Base-by-base conservation (phyloP, 2,888 invertebrate species). In the Scotopteryx bipunctaria region DNA sequence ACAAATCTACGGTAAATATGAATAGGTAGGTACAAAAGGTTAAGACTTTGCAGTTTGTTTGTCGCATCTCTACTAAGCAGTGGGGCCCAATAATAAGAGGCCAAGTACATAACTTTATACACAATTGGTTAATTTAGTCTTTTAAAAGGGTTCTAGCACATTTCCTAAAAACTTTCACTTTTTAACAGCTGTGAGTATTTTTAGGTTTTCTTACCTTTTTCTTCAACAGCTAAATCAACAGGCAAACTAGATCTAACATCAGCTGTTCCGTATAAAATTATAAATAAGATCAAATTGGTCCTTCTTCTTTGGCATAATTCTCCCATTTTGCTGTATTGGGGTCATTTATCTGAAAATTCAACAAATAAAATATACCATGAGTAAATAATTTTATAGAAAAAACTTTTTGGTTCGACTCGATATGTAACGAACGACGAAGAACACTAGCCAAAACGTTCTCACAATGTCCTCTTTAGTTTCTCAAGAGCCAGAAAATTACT, bases 231-330 rank as follows among this genome's bases (percentile, higher is more conserved):
- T 56, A 90, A 69, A 58, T 90, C 89, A 21, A 90, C 81, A 2
- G 89, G 89, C 61, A 90, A 63, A 67, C 89, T 90, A 63, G 77
- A 75, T 56, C 74, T 54, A 66, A 86, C 79, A 86, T 88, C 86
- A 88, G 83, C 86, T 88, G 71, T 82, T 77, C 86, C 86, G 82
- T 76, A 86, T 76, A 87, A 80, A 76, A 88, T 83, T 67, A 84
- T 76, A 69, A 86, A 70, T 69, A 82, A 69, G 61, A 83, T 77
- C 64, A 76, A 75, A 69, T 71, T 77, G 76, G 76, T 73, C 71
- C 74, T 78, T 76, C 81, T 78, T 86, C 83, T 77, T 81, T 74
- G 78, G 77, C 78, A 78, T 75, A 69, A 63, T 67, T 68, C 67
- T 68, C 66, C 78, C 88, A 89, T 89, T 73, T 74, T 81, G 81